phyloP scores from a whole-genome alignment of 1,140 invertebrate species.

The Phenacoccus solenopsis region DNA sequence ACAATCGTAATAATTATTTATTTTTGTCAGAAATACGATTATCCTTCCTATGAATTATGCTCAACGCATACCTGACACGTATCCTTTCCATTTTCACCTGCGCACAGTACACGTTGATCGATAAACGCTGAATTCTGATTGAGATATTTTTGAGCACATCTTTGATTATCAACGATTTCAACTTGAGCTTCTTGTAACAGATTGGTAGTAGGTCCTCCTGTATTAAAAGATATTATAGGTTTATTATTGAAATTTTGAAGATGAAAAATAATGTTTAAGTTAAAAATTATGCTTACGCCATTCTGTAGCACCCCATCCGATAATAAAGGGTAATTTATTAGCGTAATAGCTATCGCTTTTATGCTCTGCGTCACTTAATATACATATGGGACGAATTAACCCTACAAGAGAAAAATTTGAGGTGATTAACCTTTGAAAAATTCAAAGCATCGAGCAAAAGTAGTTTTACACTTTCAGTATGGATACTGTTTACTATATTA shows the following conservation, averaged over 20 bases:
- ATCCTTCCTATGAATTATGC: too few relatives aligned
- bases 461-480: too few relatives aligned
- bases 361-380: neutral
- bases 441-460: neutral
- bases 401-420: neutral
- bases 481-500: too few relatives aligned
- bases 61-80: slow-evolving; percentile 48
- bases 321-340: neutral
- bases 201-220: slow-evolving; percentile 48
- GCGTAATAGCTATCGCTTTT: neutral
- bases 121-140: slow-evolving; percentile 28
- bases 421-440: neutral
- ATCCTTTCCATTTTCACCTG: slow-evolving; percentile 49
- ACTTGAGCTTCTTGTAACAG: slow-evolving; percentile 53
- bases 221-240: slow-evolving; percentile 20
- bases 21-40: neutral
- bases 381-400: neutral
- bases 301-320: neutral
- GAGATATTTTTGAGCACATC: slow-evolving; percentile 47
- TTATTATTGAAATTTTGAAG: too few relatives aligned
- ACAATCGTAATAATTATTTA: neutral
- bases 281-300: neutral
- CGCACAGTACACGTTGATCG: slow-evolving; percentile 41
- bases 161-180: slow-evolving; percentile 46
- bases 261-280: slow-evolving; percentile 20